phyloP scores from a whole-genome alignment of 2,888 invertebrate species.

The Alentia gelatinosa region DNA sequence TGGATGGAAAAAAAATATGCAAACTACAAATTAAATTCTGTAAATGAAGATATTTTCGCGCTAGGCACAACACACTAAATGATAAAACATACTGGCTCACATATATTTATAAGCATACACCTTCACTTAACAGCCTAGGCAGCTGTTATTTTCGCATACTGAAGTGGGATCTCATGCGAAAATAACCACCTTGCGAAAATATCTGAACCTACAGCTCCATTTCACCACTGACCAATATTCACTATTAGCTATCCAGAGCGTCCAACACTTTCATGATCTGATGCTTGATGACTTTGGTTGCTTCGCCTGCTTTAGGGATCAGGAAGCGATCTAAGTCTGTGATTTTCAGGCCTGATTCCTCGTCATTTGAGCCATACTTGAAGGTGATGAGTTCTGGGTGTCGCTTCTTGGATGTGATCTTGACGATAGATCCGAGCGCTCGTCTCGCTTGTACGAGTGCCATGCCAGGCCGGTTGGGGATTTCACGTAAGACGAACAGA shows the following conservation, averaged over 20 bases:
- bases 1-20: not conserved
- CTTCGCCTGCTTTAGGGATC: slow-evolving; percentile 94
- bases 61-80: not conserved
- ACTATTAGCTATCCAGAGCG: slow-evolving; percentile 72
- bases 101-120: not conserved
- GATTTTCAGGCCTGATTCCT: slow-evolving; percentile 84
- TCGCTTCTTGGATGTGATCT: slow-evolving; percentile 97
- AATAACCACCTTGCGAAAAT: not conserved
- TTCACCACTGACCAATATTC: not conserved
- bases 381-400: slow-evolving; percentile 98
- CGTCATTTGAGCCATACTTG: slow-evolving; percentile 88
- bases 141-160: not conserved
- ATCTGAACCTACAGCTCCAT: not conserved
- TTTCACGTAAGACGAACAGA: slow-evolving; percentile 89
- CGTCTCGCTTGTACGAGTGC: slow-evolving; percentile 93
- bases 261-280: slow-evolving; percentile 87
- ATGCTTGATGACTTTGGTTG: slow-evolving; percentile 93
- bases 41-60: not conserved
- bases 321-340: slow-evolving; percentile 94
- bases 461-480: slow-evolving; percentile 87
- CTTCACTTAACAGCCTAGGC: not conserved
- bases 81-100: not conserved
- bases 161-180: slow-evolving; percentile 27
- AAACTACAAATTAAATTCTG: not conserved
- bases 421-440: slow-evolving; percentile 94